Evolutionary conservation across 35 echinoderm and acorn worm genomes (phyloP), one percentile per base, ranked within the genome.

Genomic region (Holothuria glaberrima): DNA sequence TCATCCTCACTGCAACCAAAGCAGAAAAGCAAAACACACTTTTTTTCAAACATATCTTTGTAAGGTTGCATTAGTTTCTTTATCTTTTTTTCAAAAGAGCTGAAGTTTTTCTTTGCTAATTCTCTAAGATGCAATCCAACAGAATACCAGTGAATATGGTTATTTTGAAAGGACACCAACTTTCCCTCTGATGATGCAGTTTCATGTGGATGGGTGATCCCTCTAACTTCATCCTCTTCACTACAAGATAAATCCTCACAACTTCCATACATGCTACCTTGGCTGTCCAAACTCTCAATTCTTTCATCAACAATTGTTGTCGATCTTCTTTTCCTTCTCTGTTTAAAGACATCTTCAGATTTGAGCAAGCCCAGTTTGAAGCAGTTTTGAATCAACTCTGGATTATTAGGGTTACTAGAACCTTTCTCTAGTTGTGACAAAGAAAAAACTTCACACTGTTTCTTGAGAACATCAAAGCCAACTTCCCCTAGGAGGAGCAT

Each of bases 61-160:
- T 45, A 36, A 16, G 31, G 17, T 36, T 63, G 48, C 26, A 84
- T 9, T 17, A 84, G 28, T 9, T 0, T 84, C 30, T 61, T 64
- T 2, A 84, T 22, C 20, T 61, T 84, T 56, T 61, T 84, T 29
- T 84, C 14, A 54, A 84, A 84, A 28, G 52, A 61, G 20, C 12
- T 16, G 12, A 61, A 61, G 33, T 61, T 84, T 31, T 5, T 84
- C 57, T 21, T 84, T 28, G 80, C 80, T 22, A 84, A 63, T 6
- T 84, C 80, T 32, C 80, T 59, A 6, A 84, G 80, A 33, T 84
- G 19, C 28, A 31, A 31, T 18, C 27, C 80, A 31, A 57, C 80
- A 63, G 26, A 84, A 30, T 84, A 84, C n/a, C 80, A 84, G 30
- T 35, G 80, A 9, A 84, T 84, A 54, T 84, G 80, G 57, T 61